Evolutionary conservation across 2,888 invertebrate species (phyloP), one percentile per base, ranked within the genome.

Genomic region (Argyresthia albistria): DNA sequence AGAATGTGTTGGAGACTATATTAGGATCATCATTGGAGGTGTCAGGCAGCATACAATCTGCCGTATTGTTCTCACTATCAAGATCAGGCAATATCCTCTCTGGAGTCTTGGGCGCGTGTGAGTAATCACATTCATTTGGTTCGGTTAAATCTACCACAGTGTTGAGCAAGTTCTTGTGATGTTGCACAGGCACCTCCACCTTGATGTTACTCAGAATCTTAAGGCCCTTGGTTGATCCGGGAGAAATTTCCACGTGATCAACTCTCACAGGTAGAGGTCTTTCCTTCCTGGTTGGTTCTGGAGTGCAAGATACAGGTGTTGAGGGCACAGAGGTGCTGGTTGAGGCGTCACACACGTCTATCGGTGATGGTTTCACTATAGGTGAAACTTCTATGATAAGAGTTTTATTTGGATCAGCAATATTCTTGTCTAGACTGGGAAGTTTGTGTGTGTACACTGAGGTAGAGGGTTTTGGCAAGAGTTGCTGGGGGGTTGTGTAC

Each of bases 131-230:
- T 48, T 88, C 83, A 60, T 66, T 69, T 15, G 80, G 63, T 7
- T 73, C 78, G 43, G 88, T 88, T 10, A 88, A 66, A 58, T 88
- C 88, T 71, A 88, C 75, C 1, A 87, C 73, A 35, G 81, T 83
- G 55, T 86, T 82, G 25, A 86, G 67, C 77, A 84, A 78, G 59
- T 77, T 83, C 60, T 82, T 84, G 57, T 77, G 71, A 66, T 82
- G 86, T 59, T 83, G 80, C 10, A 88, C 83, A 55, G 86, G 88
- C 43, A 88, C 83, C 69, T 88, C 88, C n/a, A 88, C 86, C 59
- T 88, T 88, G 43, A 88, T 81, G 59, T 88, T 88, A 61, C 88
- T 88, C 43, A 88, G 68, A 56, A 88, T 88, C 66, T 88, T 88
- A 10, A 88, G 67, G n/a, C 88, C 87, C 61, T 76, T 84, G 48